Percentiles rank a stretch among this genome's conserved stretches.
Evolutionary conservation across 2,113 vertebrate species (phyloP).

Genomic region (Pteronura brasiliensis): DNA sequence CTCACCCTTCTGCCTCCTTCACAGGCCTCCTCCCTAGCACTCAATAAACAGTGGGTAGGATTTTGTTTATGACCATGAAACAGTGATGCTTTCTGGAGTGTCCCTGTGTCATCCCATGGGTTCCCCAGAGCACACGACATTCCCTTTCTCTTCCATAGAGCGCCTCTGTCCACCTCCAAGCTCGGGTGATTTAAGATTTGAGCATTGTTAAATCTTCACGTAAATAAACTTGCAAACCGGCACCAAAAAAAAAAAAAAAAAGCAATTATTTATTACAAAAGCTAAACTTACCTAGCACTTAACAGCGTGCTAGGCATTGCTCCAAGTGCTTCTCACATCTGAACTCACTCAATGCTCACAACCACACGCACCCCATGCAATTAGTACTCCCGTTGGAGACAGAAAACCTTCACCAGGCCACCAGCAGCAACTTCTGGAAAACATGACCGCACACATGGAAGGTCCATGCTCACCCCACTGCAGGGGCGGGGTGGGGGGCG

Average conservation of each 20-base stretch:
- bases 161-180: background rate
- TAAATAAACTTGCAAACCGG: slow-evolving; percentile 43
- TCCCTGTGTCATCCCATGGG: background rate
- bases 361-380: background rate
- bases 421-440: background rate
- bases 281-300: background rate
- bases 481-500: accelerated
- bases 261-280: slow-evolving; percentile 13
- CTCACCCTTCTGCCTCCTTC: slow-evolving; percentile 7
- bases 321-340: background rate
- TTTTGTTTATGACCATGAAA: background rate
- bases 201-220: background rate
- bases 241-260: background rate
- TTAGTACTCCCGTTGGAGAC: background rate
- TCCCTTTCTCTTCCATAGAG: slow-evolving; percentile 19
- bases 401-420: background rate
- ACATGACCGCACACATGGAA: background rate
- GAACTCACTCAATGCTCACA: background rate
- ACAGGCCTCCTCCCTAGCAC: background rate
- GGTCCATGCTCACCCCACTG: background rate
- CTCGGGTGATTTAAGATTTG: background rate
- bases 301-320: background rate
- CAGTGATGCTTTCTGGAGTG: background rate
- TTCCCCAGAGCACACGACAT: background rate
- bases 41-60: background rate